Evolutionary conservation across 2,797 vertebrate genomes (phyloP).

Genomic region (Eidolon dupreanum): DNA sequence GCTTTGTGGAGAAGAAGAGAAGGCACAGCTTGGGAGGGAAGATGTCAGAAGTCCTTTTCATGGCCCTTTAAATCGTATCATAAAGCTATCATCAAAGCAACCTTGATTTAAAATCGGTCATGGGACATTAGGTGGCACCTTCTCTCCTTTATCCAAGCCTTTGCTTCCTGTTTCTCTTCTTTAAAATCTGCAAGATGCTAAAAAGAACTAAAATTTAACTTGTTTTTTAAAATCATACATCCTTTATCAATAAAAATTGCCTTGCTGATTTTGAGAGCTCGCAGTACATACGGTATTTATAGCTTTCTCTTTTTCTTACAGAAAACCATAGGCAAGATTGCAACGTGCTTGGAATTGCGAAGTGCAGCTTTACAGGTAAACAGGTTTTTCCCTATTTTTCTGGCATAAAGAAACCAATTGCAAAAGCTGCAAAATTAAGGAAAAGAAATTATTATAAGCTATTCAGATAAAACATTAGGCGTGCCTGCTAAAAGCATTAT

Average conservation of each 20-base stretch:
- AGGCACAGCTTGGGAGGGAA: neutral
- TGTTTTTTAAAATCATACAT: neutral
- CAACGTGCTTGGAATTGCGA: slow-evolving; percentile 98
- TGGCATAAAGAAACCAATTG: neutral
- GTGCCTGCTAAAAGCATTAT: neutral
- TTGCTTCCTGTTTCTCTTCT: neutral
- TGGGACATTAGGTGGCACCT: neutral
- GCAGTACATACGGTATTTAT: slow-evolving; percentile 3
- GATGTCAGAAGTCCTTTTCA: neutral
- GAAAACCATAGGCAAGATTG: slow-evolving; percentile 97
- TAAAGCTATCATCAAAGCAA: neutral
- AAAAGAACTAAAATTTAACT: neutral
- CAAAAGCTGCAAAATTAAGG: neutral
- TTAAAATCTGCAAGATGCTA: neutral
- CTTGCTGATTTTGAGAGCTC: slow-evolving; percentile 21
- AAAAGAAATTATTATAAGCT: neutral
- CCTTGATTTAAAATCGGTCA: neutral
- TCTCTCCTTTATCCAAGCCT: neutral
- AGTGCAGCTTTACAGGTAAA: slow-evolving; percentile 96
- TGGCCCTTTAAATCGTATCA: neutral
- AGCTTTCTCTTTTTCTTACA: slow-evolving; percentile 77
- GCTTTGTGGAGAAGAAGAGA: neutral
- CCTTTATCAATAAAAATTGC: slow-evolving; percentile 22
- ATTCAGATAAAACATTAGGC: neutral
- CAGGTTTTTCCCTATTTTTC: neutral